phyloP scores from a whole-genome alignment of 1,140 invertebrate genomes.

The Drosophila nigromelanica region DNA sequence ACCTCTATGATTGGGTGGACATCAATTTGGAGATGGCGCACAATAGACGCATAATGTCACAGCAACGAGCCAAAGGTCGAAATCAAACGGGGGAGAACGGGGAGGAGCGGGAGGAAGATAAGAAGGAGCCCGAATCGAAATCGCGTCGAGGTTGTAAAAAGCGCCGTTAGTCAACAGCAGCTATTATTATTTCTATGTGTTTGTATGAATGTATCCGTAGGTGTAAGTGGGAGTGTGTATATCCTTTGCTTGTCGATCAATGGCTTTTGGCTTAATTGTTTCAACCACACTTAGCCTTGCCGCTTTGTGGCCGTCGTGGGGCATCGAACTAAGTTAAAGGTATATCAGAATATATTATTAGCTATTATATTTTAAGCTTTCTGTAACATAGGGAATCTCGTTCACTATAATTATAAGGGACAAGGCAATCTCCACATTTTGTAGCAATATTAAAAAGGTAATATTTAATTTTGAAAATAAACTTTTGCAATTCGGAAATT shows the following conservation, averaged over 20 bases:
- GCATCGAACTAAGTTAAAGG: no score
- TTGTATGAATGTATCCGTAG: neutral
- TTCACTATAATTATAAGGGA: no score
- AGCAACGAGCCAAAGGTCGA: neutral
- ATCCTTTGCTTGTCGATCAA: slow-evolving; percentile 43
- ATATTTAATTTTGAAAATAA: no score
- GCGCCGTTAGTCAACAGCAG: slow-evolving; percentile 8
- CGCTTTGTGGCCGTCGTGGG: neutral
- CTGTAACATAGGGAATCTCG: neutral
- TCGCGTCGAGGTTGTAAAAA: neutral
- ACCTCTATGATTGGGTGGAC: slow-evolving; percentile 56
- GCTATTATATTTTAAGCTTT: neutral
- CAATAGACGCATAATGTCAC: neutral
- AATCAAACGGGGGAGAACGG: neutral
- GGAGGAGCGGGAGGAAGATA: neutral
- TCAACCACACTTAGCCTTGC: slow-evolving; percentile 4
- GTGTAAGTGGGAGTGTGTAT: slow-evolving; percentile 18
- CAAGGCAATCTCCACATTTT: neutral
- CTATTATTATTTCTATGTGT: slow-evolving; percentile 11
- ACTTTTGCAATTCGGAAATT: no score
- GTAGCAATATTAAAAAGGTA: no score
- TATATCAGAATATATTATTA: neutral
- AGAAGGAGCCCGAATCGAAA: neutral
- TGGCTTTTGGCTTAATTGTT: slow-evolving; percentile 50
- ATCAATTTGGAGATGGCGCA: slow-evolving; percentile 12